phyloP scores from a whole-genome alignment of 2,113 vertebrate genomes.

The Rhinolophus sinicus region DNA sequence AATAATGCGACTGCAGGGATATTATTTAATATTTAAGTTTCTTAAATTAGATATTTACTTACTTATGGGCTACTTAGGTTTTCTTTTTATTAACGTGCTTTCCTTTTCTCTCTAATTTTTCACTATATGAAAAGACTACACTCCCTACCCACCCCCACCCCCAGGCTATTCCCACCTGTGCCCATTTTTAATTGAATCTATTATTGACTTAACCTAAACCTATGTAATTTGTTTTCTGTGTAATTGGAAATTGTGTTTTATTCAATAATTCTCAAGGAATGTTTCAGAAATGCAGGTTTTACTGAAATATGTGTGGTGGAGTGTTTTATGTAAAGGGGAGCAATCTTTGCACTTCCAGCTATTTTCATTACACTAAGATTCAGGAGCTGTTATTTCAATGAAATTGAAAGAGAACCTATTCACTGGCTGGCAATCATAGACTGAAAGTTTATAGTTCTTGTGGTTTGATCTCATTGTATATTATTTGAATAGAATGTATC shows the following conservation, averaged over 20 bases:
- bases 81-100: not conserved
- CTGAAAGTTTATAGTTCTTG: not conserved
- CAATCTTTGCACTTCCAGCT: constrained; percentile 41
- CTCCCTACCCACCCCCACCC: not conserved
- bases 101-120: constrained; percentile 52
- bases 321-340: constrained; percentile 23
- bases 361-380: not conserved
- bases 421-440: not conserved
- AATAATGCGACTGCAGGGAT: not conserved
- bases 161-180: not conserved
- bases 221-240: constrained; percentile 4
- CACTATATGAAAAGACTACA: not conserved
- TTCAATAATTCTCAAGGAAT: constrained; percentile 59
- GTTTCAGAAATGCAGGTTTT: constrained; percentile 5
- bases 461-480: not conserved
- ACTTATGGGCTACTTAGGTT: not conserved
- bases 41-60: not conserved
- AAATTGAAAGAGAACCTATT: constrained; percentile 41
- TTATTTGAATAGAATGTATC: constrained; percentile 25
- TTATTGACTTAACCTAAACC: not conserved
- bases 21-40: not conserved
- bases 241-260: constrained; percentile 54
- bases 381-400: constrained; percentile 49
- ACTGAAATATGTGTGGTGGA: not conserved
- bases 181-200: constrained; percentile 14